These are phyloP conservation scores for Hozukius guyotensis DNA, from an alignment of 2,797 vertebrate species.

Conservation along the genomic window DNA sequence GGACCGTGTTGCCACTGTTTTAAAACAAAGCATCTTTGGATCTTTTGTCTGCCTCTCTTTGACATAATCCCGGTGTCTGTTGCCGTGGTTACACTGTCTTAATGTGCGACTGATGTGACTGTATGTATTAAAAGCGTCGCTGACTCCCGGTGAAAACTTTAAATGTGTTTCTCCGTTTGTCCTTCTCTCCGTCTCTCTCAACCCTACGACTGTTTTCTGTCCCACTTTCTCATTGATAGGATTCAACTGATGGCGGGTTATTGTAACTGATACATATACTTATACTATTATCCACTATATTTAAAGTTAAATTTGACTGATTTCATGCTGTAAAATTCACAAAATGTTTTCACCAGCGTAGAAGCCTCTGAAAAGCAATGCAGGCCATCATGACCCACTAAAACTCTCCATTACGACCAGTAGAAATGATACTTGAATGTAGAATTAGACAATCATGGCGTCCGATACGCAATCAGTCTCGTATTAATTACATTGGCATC, in stretches of 20 bases:
- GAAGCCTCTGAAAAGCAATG: not conserved
- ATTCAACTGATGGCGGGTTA: conserved; percentile 28
- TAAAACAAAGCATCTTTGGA: conserved; percentile 58
- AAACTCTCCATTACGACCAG: not conserved
- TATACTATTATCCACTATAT: not conserved
- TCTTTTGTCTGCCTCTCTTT: conserved; percentile 63
- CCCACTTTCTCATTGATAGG: conserved; percentile 38
- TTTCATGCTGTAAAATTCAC: not conserved
- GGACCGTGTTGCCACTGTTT: conserved; percentile 22
- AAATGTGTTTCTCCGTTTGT: conserved; percentile 9
- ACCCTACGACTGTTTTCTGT: not conserved
- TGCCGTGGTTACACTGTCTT: conserved; percentile 78
- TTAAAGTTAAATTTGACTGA: not conserved
- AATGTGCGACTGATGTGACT: conserved; percentile 76
- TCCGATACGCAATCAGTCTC: not conserved
- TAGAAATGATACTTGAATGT: not conserved
- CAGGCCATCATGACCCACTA: not conserved
- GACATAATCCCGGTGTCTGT: conserved; percentile 69
- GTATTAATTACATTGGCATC: conserved; percentile 24
- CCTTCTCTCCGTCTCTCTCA: not conserved
- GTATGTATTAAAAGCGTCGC: conserved; percentile 64
- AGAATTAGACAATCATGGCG: not conserved
- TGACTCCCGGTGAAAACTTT: conserved; percentile 53
- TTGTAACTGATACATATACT: not conserved
- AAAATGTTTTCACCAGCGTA: not conserved